Conservation (phyloP, 2,888 invertebrate genomes). For the Ectobius pallidus region DNA sequence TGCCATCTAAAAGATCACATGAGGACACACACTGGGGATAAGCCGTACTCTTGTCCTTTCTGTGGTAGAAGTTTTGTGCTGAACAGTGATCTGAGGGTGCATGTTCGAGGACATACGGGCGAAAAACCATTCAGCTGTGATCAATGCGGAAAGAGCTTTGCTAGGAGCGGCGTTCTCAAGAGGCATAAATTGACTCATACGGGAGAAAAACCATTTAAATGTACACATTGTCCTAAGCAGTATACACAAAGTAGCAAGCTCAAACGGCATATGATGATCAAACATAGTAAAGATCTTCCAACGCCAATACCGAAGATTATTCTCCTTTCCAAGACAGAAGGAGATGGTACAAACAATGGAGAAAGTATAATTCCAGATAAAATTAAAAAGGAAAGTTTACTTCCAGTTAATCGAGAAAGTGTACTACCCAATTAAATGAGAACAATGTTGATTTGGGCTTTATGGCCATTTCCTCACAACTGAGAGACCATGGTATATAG, state of each 20-base stretch:
- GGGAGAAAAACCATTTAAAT: conserved; percentile 22
- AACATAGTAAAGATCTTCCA: background rate
- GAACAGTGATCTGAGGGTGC: conserved; percentile 24
- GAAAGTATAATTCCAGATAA: background rate
- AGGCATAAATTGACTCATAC: conserved; percentile 18
- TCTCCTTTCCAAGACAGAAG: no score
- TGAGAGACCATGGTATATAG: no score
- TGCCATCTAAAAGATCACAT: conserved; percentile 24
- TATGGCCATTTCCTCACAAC: no score
- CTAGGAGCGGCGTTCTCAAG: conserved; percentile 18
- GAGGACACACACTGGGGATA: conserved; percentile 21
- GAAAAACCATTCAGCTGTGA: conserved; percentile 17
- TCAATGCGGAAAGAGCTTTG: conserved; percentile 16
- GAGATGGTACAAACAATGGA: conserved; percentile 1
- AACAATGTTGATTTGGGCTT: no score
- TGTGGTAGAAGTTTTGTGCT: conserved; percentile 26
- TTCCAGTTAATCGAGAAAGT: no score
- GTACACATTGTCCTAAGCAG: conserved; percentile 8
- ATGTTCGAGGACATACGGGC: conserved; percentile 21
- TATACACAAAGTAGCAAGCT: conserved; percentile 24
- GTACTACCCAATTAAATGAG: no score
- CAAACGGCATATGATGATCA: conserved; percentile 2
- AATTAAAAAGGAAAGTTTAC: no score
- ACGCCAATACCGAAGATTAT: background rate
- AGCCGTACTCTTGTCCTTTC: conserved; percentile 19